A percentile compares a stretch with the other conserved stretches of the same genome.
These are phyloP conservation scores for Linyphia triangularis DNA, from an alignment of 2,888 invertebrate species.

Conservation along the genomic window DNA sequence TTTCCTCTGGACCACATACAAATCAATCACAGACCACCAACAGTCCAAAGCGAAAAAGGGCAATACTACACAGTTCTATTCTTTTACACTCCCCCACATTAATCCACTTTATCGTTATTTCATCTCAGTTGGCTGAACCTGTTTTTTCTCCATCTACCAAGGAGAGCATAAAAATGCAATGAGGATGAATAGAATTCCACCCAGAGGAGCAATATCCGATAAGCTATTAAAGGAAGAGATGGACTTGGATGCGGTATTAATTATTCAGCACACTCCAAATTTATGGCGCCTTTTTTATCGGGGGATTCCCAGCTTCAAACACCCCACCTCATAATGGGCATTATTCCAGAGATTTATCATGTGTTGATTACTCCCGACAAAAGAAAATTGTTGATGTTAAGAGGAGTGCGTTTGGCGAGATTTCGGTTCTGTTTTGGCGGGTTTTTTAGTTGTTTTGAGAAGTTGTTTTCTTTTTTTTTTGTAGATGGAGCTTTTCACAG, in stretches of 20 bases:
- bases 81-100: neutral
- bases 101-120: neutral
- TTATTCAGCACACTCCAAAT: constrained; percentile 68
- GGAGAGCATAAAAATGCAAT: constrained; percentile 18
- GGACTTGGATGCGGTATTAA: constrained; percentile 52
- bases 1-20: too few relatives aligned
- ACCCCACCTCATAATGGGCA: constrained; percentile 17
- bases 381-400: constrained; percentile 19
- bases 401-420: neutral
- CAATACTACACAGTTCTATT: neutral
- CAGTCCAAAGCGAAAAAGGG: neutral
- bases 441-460: neutral
- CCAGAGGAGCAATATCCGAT: constrained; percentile 62
- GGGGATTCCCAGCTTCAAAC: constrained; percentile 14
- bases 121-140: neutral
- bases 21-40: neutral
- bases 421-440: neutral
- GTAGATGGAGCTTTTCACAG: neutral
- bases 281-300: constrained; percentile 71
- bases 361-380: neutral
- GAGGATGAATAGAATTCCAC: constrained; percentile 43
- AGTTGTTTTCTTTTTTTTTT: neutral
- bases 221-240: constrained; percentile 57
- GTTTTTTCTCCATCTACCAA: neutral
- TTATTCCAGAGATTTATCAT: constrained; percentile 44